Conservation (phyloP, 2,113 vertebrate species). For the Dasyurus viverrinus region DNA sequence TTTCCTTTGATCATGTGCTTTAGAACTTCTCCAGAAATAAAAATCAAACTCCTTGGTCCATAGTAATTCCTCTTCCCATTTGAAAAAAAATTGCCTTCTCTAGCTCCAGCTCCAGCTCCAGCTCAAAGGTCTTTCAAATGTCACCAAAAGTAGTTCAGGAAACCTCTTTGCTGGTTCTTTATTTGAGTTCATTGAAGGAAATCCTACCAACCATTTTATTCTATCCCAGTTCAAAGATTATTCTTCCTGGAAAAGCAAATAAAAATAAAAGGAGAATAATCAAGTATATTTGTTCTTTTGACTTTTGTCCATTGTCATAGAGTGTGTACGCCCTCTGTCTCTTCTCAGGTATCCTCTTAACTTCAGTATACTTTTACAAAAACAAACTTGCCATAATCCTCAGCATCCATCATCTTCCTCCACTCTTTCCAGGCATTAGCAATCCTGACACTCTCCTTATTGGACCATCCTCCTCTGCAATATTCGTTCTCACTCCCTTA, state of each 20-base stretch:
- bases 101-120: not conserved
- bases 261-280: not conserved
- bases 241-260: not conserved
- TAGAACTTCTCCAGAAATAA: not conserved
- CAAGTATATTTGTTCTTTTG: not conserved
- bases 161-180: not conserved
- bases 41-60: not conserved
- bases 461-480: not conserved
- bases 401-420: not conserved
- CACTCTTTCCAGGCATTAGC: not conserved
- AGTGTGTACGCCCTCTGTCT: not conserved
- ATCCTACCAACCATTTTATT: not conserved
- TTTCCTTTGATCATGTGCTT: no score
- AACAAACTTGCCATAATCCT: not conserved
- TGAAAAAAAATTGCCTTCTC: not conserved
- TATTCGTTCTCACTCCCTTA: not conserved
- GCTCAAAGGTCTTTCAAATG: not conserved
- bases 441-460: not conserved
- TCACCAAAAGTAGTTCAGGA: not conserved
- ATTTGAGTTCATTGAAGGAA: not conserved
- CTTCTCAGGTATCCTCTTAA: not conserved
- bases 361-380: not conserved
- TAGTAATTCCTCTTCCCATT: not conserved
- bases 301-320: not conserved
- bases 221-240: not conserved